A percentile compares a stretch with the other conserved stretches of the same genome.
phyloP scores from a whole-genome alignment of 23 tunicate genomes.

The Clavelina lepadiformis region DNA sequence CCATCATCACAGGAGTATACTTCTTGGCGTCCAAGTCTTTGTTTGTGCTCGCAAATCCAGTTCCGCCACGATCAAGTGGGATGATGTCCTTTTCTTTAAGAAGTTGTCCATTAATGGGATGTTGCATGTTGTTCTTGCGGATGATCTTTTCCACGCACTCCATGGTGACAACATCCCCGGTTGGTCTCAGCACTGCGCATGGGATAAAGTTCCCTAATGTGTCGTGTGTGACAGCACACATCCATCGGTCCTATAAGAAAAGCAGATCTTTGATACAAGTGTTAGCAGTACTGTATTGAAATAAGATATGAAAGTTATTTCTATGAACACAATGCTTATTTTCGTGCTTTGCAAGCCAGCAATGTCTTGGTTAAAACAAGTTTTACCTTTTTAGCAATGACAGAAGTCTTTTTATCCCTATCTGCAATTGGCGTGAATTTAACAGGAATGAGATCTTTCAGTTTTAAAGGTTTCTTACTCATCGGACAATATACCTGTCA shows the following conservation, averaged over 20 bases:
- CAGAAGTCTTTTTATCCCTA: slow-evolving; percentile 76
- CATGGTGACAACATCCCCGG: slow-evolving; percentile 88
- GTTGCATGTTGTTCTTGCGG: slow-evolving; percentile 77
- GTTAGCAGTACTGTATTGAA: background rate
- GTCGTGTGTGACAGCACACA: slow-evolving; percentile 97
- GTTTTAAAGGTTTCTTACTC: slow-evolving; percentile 67
- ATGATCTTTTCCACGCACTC: slow-evolving; percentile 87
- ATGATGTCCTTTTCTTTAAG: slow-evolving; percentile 77
- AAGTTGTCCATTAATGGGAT: slow-evolving; percentile 64
- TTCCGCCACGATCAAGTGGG: slow-evolving; percentile 80
- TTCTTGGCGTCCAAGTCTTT: slow-evolving; percentile 67
- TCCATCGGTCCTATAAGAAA: slow-evolving; percentile 51
- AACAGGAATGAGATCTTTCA: slow-evolving; percentile 88
- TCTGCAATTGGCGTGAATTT: slow-evolving; percentile 94
- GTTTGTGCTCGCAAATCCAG: slow-evolving; percentile 86
- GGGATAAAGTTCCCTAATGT: slow-evolving; percentile 76
- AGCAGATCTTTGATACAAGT: background rate
- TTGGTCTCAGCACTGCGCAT: slow-evolving; percentile 67
- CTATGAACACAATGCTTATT: too few relatives aligned
- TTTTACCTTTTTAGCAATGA: slow-evolving; percentile 64
- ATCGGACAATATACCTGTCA: slow-evolving; percentile 79
- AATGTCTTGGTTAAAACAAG: background rate
- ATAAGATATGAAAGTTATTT: background rate
- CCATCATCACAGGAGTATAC: slow-evolving; percentile 77
- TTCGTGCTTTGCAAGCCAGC: background rate